These are phyloP conservation scores for Nyleta sp. DNA, from an alignment of 2,888 invertebrate genomes.

Conservation along the genomic window DNA sequence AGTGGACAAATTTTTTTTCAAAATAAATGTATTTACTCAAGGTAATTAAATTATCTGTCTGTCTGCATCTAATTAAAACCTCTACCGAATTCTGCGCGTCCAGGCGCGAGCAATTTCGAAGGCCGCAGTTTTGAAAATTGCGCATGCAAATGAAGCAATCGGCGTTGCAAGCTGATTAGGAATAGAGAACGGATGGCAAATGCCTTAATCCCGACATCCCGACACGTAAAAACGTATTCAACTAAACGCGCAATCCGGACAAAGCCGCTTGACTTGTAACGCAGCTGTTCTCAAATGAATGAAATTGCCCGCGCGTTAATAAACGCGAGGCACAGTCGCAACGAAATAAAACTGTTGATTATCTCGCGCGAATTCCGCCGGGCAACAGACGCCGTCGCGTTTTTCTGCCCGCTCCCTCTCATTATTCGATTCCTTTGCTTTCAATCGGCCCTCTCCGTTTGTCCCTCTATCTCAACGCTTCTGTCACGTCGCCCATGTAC, in stretches of 20 bases:
- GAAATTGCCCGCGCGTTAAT: slow-evolving; percentile 24
- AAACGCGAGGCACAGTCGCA: slow-evolving; percentile 13
- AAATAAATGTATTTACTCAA: no score
- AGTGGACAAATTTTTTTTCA: no score
- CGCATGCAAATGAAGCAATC: slow-evolving; percentile 27
- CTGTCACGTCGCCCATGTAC: slow-evolving; percentile 46
- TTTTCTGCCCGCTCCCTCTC: slow-evolving; percentile 31
- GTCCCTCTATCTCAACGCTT: slow-evolving; percentile 36
- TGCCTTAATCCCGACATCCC: slow-evolving; percentile 5
- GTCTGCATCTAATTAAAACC: no score
- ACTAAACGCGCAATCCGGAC: slow-evolving; percentile 17
- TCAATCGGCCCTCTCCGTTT: slow-evolving; percentile 36
- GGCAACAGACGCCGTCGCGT: slow-evolving; percentile 16
- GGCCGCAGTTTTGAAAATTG: slow-evolving; percentile 28
- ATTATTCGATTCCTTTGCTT: slow-evolving; percentile 41
- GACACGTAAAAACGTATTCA: slow-evolving; percentile 23
- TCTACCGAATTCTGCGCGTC: no score
- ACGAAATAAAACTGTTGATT: slow-evolving; percentile 35
- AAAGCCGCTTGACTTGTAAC: slow-evolving; percentile 1
- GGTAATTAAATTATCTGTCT: no score
- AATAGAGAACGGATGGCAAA: slow-evolving; percentile 19
- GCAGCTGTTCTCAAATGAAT: slow-evolving; percentile 15
- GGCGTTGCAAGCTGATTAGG: slow-evolving; percentile 13
- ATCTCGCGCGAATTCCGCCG: slow-evolving; percentile 7
- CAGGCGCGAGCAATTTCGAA: no score